Evolutionary conservation across 2,113 vertebrate species (phyloP).

Genomic region (Erythrocercus mccallii): DNA sequence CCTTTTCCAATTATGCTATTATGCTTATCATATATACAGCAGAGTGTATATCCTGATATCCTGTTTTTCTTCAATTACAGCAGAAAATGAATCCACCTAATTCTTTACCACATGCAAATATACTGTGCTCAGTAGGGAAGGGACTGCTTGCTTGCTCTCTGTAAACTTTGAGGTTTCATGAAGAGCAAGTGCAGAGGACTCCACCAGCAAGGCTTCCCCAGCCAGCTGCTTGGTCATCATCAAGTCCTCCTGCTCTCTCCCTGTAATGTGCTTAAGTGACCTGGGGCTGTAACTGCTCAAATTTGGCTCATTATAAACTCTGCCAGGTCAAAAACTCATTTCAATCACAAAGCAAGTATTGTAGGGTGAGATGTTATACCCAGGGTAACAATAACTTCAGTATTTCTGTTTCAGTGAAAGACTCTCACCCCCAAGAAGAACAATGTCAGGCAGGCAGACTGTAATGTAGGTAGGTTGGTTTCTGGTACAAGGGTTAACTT

Average conservation of each 20-base stretch:
- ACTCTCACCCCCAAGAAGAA: neutral
- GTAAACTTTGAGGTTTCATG: neutral
- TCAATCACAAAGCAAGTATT: neutral
- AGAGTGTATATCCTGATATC: neutral
- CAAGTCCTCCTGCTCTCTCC: neutral
- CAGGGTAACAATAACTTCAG: neutral
- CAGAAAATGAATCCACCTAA: neutral
- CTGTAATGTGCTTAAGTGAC: neutral
- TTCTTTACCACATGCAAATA: neutral
- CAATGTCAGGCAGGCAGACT: neutral
- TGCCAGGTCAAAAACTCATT: neutral
- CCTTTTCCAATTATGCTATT: neutral
- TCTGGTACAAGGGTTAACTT: neutral
- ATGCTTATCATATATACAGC: neutral
- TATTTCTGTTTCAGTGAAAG: neutral
- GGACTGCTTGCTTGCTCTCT: neutral
- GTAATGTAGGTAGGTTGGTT: neutral
- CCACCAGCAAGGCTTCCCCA: neutral
- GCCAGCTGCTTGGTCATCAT: neutral
- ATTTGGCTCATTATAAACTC: neutral
- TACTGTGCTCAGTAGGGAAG: neutral
- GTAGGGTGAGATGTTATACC: neutral
- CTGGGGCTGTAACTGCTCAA: neutral
- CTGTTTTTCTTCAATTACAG: neutral
- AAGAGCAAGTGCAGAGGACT: neutral